Evolutionary conservation across 2,797 vertebrate species (phyloP).

Genomic region (Myotis daubentonii): DNA sequence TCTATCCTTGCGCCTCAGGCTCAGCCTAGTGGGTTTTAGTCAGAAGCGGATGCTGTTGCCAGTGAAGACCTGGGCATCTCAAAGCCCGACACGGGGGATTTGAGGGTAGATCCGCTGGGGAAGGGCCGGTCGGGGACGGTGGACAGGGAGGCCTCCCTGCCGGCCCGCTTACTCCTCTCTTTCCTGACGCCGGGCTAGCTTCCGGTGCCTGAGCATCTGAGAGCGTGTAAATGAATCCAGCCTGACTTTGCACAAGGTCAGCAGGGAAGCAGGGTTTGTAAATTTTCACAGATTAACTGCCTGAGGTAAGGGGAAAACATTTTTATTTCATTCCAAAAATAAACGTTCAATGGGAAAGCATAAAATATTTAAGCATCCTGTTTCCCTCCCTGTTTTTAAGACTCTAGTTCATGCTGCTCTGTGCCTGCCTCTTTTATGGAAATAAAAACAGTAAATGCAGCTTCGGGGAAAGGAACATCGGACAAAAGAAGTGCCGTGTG

Average conservation of each 20-base stretch:
- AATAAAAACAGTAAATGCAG: background rate
- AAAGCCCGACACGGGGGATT: slow-evolving; percentile 62
- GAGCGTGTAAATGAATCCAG: slow-evolving; percentile 45
- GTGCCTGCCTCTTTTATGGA: slow-evolving; percentile 1
- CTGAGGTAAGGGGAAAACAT: slow-evolving; percentile 50
- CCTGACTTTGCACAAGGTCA: slow-evolving; percentile 20
- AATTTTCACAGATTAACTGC: slow-evolving; percentile 51
- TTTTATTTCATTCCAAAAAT: slow-evolving; percentile 50
- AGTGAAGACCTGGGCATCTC: slow-evolving; percentile 65
- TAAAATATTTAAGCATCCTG: slow-evolving; percentile 55
- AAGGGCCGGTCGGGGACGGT: background rate
- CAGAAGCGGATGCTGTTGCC: slow-evolving; percentile 64
- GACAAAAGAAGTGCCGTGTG: background rate
- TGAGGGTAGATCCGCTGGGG: background rate
- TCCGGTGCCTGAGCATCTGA: slow-evolving; percentile 37
- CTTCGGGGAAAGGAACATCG: background rate
- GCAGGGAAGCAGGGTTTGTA: slow-evolving; percentile 39
- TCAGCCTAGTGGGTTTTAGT: slow-evolving; percentile 75
- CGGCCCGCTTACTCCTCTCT: background rate
- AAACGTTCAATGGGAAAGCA: slow-evolving; percentile 50
- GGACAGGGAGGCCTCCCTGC: slow-evolving; percentile 30
- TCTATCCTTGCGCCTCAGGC: slow-evolving; percentile 72
- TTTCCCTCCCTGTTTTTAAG: slow-evolving; percentile 58
- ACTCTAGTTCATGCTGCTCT: background rate
- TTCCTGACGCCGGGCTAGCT: slow-evolving; percentile 40